Evolutionary conservation across 2,888 invertebrate genomes (phyloP).

Genomic region (Drosophila hamatofila): DNA sequence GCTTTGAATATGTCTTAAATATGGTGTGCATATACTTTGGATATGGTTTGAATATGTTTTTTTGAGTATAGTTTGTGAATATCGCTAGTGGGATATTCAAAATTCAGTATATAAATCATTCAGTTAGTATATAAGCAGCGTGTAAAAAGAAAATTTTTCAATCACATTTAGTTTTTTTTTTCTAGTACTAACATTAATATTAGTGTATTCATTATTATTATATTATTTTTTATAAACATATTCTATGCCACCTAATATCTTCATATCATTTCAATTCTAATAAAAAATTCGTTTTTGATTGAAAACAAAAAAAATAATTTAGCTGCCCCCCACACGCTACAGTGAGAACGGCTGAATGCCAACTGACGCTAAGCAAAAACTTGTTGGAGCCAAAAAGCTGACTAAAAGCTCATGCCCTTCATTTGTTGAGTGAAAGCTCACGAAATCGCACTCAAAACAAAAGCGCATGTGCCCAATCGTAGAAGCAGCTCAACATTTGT

Average conservation of each 20-base stretch:
- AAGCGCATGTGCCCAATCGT: constrained; percentile 54
- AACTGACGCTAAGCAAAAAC: constrained; percentile 10
- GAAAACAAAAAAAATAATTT: neutral
- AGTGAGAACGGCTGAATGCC: constrained; percentile 6
- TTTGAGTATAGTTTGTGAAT: neutral
- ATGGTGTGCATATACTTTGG: neutral
- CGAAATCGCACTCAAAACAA: constrained; percentile 18
- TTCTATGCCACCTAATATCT: neutral
- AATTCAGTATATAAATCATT: neutral
- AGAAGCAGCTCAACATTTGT: constrained; percentile 54
- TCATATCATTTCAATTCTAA: neutral
- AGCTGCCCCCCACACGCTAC: neutral
- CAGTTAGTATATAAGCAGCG: neutral
- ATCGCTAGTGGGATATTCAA: neutral
- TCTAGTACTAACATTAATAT: neutral
- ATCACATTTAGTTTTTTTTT: neutral
- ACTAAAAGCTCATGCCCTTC: constrained; percentile 32
- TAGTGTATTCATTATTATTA: neutral
- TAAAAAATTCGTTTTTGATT: neutral
- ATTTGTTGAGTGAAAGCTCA: constrained; percentile 43
- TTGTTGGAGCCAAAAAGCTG: constrained; percentile 17
- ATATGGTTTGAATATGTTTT: neutral
- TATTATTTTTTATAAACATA: neutral
- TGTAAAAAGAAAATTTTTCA: neutral
- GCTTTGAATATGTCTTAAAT: neutral